Percentiles rank a stretch among this genome's conserved stretches.
Evolutionary conservation across 2,797 vertebrate species (phyloP).

Genomic region (Scarus forsteni): DNA sequence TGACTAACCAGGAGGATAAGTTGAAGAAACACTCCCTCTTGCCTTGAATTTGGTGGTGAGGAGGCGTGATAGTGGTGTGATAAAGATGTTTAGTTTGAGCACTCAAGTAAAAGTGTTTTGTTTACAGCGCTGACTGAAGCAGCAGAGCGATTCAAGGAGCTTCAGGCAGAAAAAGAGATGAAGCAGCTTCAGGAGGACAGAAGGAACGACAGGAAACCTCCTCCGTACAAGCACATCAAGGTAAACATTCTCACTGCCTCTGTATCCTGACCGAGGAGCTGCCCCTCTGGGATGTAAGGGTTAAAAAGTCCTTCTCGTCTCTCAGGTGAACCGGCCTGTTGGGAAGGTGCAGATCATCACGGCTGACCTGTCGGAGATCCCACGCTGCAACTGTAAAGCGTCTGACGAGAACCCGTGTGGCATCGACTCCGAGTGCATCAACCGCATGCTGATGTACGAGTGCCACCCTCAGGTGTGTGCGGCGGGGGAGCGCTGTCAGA

Average conservation of each 20-base stretch:
- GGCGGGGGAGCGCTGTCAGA: slow-evolving; percentile 93
- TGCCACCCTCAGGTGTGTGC: slow-evolving; percentile 96
- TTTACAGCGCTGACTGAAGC: slow-evolving; percentile 92
- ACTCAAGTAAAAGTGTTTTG: slow-evolving; percentile 17
- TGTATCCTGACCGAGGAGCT: not conserved
- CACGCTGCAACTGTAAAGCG: slow-evolving; percentile 96
- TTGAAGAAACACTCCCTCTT: no score
- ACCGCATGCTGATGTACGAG: slow-evolving; percentile 98
- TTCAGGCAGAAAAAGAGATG: slow-evolving; percentile 95
- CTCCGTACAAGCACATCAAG: slow-evolving; percentile 96
- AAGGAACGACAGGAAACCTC: slow-evolving; percentile 98
- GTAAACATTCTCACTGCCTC: slow-evolving; percentile 69
- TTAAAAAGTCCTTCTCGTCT: not conserved
- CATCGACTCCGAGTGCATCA: slow-evolving; percentile 97
- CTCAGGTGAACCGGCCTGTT: slow-evolving; percentile 92
- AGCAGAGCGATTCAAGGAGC: slow-evolving; percentile 93
- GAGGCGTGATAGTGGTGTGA: not conserved
- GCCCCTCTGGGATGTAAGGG: not conserved
- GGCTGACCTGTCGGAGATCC: slow-evolving; percentile 95
- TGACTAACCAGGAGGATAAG: no score
- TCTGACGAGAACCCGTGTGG: slow-evolving; percentile 95
- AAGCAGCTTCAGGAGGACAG: slow-evolving; percentile 96
- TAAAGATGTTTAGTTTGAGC: slow-evolving; percentile 1
- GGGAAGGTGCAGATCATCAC: slow-evolving; percentile 98
- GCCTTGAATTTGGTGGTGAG: no score